Evolutionary conservation across 2,113 vertebrate species (phyloP), one percentile per base, ranked within the genome.

Genomic region (Patagioenas fasciata): DNA sequence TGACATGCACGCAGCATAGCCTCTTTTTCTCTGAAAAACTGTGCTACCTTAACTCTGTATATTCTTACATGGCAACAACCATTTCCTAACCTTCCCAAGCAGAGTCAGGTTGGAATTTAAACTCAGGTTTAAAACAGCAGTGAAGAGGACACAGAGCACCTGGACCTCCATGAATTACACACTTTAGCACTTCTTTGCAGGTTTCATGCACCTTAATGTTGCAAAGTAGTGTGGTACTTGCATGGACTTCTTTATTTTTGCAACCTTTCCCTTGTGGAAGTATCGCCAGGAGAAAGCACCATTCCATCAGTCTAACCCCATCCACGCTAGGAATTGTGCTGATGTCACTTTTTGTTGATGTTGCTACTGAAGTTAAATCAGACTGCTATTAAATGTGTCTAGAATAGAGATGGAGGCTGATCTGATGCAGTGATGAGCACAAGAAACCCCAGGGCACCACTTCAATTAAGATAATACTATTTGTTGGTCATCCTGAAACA

Each of bases 401-500:
- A 81, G 32, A 67, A 74, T 32, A 91, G 66, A 73, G 4, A 69
- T 3, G 5, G 29, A 94, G 61, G 54, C 53, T 85, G 53, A 75
- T 53, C 44, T 57, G 51, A 81, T 23, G 42, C 2, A 10, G 53
- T 18, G 42, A 78, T 56, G 50, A 94, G 70, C 26, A 53, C 15
- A 34, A 38, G 38, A 57, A 85, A 78, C 48, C 34, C 26, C 60
- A 89, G 42, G 66, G 38, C 66, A 69, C 14, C 31, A 32, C 54
- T 77, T 85, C 51, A 79, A 91, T 89, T 93, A 70, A 66, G 29
- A 80, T 83, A 89, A 93, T 82, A 32, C 71, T 67, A 51, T 78
- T 81, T 87, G 69, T 51, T 95, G 70, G 84, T 84, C 73, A 74
- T 67, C 69, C 65, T 72, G 48, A 85, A 95, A 95, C 57, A 85